A percentile compares a stretch with the other conserved stretches of the same genome.
phyloP scores from a whole-genome alignment of 2,888 invertebrate genomes.

The Crematogaster levior region DNA sequence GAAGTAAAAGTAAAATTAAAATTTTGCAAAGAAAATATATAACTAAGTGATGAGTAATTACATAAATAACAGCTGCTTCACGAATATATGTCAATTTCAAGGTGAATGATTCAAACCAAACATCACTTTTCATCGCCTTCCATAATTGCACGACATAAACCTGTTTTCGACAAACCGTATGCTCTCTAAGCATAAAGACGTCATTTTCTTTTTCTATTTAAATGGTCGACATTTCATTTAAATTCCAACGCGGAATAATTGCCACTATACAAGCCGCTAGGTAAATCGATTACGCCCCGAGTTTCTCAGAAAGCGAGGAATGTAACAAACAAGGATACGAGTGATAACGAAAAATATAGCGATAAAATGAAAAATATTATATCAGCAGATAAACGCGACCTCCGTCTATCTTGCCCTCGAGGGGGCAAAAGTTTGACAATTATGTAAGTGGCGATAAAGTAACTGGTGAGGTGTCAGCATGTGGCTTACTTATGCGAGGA shows the following conservation, averaged over 20 bases:
- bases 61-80: not conserved
- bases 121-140: not conserved
- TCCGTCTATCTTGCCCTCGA: not conserved
- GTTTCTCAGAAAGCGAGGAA: not conserved
- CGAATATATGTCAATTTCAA: not conserved
- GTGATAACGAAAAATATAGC: not conserved
- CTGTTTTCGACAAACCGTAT: not conserved
- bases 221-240: not conserved
- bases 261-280: not conserved
- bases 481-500: not conserved
- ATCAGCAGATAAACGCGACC: not conserved
- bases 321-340: not conserved
- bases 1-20: not conserved
- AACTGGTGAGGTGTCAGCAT: not conserved
- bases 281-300: constrained; percentile 6
- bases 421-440: constrained; percentile 17
- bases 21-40: not conserved
- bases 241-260: not conserved
- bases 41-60: not conserved
- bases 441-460: constrained; percentile 10
- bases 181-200: not conserved
- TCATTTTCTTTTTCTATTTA: not conserved
- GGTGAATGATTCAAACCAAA: constrained; percentile 5
- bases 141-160: constrained; percentile 8
- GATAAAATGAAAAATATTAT: constrained; percentile 12